These are phyloP conservation scores for Zaprionus bogoriensis DNA, from an alignment of 2,888 invertebrate species.

Conservation along the genomic window DNA sequence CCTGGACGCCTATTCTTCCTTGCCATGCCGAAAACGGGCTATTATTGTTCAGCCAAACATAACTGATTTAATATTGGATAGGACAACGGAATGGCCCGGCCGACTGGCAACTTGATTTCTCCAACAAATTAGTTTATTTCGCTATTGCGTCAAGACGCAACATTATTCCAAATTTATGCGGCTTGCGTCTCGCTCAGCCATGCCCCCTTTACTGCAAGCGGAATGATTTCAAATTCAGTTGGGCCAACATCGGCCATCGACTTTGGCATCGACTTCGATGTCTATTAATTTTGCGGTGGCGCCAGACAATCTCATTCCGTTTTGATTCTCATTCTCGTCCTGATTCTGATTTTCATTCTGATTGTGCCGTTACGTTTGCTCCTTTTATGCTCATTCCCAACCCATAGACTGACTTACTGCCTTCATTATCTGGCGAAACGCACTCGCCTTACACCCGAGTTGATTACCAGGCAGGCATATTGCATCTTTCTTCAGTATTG, in stretches of 20 bases:
- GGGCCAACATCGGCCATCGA: no score
- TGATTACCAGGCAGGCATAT: no score
- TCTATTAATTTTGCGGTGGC: constrained; percentile 50
- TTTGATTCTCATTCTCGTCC: background rate
- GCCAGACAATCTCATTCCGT: constrained; percentile 32
- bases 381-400: background rate
- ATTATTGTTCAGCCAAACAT: constrained; percentile 57
- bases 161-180: constrained; percentile 46
- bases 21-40: constrained; percentile 10
- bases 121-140: constrained; percentile 63
- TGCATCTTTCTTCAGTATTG: background rate
- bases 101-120: constrained; percentile 57
- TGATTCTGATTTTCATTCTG: background rate
- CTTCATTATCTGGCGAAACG: background rate
- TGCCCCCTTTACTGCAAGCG: background rate
- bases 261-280: constrained; percentile 14
- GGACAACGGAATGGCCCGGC: constrained; percentile 36
- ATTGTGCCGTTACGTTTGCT: background rate
- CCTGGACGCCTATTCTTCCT: background rate
- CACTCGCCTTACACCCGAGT: no score
- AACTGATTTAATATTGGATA: constrained; percentile 66
- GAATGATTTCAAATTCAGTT: constrained; percentile 26
- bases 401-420: background rate
- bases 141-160: constrained; percentile 45
- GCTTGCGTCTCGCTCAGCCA: constrained; percentile 19